These are phyloP conservation scores for Baccha elongata DNA, from an alignment of 2,888 invertebrate species.

Conservation along the genomic window DNA sequence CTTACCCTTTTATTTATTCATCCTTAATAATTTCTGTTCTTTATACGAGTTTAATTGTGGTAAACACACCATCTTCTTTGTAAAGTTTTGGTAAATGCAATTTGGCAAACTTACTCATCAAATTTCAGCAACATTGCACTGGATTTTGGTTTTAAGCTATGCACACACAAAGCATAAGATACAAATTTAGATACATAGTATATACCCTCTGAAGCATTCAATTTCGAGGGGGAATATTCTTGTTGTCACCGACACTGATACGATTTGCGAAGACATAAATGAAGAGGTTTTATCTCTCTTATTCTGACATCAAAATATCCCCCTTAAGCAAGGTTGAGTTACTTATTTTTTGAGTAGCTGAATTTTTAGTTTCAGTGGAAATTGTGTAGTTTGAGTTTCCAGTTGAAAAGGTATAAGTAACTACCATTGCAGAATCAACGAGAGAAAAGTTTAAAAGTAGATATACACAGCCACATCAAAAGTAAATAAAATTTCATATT, in stretches of 20 bases:
- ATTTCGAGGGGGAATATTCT: constrained; percentile 23
- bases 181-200: neutral
- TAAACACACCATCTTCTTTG: neutral
- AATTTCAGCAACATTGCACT: neutral
- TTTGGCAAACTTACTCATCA: constrained; percentile 19
- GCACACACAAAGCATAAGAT: constrained; percentile 1
- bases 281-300: constrained; percentile 12
- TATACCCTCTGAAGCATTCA: neutral
- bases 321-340: constrained; percentile 24
- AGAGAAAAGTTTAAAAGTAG: neutral
- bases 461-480: neutral
- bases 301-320: constrained; percentile 5
- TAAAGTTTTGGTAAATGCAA: constrained; percentile 1
- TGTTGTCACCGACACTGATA: constrained; percentile 35
- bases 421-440: neutral
- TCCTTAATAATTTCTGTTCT: no score
- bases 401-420: neutral
- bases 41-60: neutral
- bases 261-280: constrained; percentile 23
- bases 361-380: neutral
- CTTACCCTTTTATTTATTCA: no score
- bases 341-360: constrained; percentile 34
- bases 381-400: neutral
- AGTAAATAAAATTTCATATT: neutral
- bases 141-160: neutral